phyloP scores from a whole-genome alignment of 2,797 vertebrate genomes.

The Amazonetta brasiliensis region DNA sequence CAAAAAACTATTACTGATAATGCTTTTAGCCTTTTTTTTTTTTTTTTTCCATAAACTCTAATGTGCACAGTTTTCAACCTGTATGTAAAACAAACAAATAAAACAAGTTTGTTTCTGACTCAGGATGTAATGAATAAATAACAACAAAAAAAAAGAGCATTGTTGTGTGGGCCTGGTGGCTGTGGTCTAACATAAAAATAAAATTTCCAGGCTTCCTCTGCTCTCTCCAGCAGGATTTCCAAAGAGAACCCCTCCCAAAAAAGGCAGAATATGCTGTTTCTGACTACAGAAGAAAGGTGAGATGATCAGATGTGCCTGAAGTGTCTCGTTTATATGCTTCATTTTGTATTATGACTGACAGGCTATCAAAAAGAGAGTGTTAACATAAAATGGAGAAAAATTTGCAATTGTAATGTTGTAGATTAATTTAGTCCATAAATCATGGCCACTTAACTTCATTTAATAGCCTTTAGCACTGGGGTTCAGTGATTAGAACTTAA shows the following conservation, averaged over 20 bases:
- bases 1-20: not conserved
- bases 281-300: not conserved
- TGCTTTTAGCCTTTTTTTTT: not conserved
- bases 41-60: not conserved
- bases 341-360: not conserved
- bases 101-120: not conserved
- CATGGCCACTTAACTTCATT: not conserved
- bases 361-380: not conserved
- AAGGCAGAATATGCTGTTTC: not conserved
- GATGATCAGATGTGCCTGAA: not conserved
- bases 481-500: not conserved
- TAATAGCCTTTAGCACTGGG: not conserved
- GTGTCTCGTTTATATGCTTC: not conserved
- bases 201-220: not conserved
- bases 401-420: not conserved
- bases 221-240: not conserved
- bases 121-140: not conserved
- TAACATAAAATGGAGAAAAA: not conserved
- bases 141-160: not conserved
- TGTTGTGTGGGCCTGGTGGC: not conserved
- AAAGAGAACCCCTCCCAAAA: not conserved
- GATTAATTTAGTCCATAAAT: not conserved
- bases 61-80: not conserved
- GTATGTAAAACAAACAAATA: not conserved
- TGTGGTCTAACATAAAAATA: accelerated